Evolutionary conservation across 2,113 vertebrate species (phyloP), one percentile per base, ranked within the genome.

Genomic region (Baryphthengus martii): DNA sequence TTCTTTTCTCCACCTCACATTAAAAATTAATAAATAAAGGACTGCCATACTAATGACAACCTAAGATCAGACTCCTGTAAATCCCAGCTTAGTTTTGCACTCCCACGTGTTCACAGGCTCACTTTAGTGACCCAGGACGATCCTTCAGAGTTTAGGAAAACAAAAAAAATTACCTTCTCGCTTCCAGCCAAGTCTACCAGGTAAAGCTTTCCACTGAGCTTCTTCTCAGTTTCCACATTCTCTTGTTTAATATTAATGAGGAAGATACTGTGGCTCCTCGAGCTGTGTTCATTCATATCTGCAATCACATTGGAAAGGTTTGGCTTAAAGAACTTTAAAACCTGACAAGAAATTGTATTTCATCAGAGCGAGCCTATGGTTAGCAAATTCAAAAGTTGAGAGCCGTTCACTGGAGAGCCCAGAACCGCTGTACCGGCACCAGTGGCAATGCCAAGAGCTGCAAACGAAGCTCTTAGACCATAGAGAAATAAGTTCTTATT

Each of bases 261-360:
- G 95, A 99, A 99, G 92, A 99, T 99, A 91, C 99, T 99, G 98
- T 99, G 99, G 94, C 99, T 99, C 94, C 99, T 98, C 23, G 99
- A 99, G 98, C 99, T 99, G 98, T 99, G 99, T 86, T 99, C 99
- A 9, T 99, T 99, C 99, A 99, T 99, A 85, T 99, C 99, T 99
- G 97, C n/a, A 97, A 96, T 7, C 71, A 75, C 66, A 88, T 50
- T 71, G 2, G 56, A 63, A 88, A 76, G 58, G 11, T 3, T 56
- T 16, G 16, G 23, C 8, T 37, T 24, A 52, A 93, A 28, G 28
- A 4, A 28, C 31, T 66, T 82, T 8, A 37, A 52, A 56, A 70
- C 25, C 33, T 4, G n/a, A 13, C 17, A 39, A 8, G 28, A 58
- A 58, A 44, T 63, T 37, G 1, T 20, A 21, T n/a, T 49, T 59